Conservation (phyloP, 2,888 invertebrate genomes). For the Drosophila antonietae region DNA sequence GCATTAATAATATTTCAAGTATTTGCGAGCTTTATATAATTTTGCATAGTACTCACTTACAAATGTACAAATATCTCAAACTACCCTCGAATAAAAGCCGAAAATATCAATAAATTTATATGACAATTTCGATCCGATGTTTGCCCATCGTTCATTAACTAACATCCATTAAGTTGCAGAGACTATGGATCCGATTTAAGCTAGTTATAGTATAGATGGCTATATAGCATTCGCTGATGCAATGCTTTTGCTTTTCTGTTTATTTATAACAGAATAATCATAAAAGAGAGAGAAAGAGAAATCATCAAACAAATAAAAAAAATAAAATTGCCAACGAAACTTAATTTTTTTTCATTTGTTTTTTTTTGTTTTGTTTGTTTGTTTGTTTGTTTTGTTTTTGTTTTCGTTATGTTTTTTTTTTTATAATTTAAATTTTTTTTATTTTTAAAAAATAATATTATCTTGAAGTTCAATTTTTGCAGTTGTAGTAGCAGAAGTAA, state of each 20-base stretch:
- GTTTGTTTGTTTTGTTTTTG: slow-evolving; percentile 1
- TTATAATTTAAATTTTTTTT: slow-evolving; percentile 82
- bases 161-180: background rate
- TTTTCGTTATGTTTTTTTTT: slow-evolving; percentile 72
- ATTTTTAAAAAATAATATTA: slow-evolving; percentile 82
- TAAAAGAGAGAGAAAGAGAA: slow-evolving; percentile 32
- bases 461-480: slow-evolving; percentile 82
- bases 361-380: slow-evolving; percentile 61
- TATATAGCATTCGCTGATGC: background rate
- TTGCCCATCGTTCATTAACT: background rate
- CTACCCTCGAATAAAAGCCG: background rate
- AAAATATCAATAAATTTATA: background rate
- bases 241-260: slow-evolving; percentile 57
- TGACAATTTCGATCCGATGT: background rate
- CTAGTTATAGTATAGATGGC: background rate
- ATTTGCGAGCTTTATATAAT: background rate
- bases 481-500: slow-evolving; percentile 83
- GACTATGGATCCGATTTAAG: background rate
- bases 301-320: slow-evolving; percentile 67
- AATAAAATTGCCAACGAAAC: slow-evolving; percentile 63
- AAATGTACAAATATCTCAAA: background rate
- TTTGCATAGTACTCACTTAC: background rate
- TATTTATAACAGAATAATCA: slow-evolving; percentile 56
- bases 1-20: background rate
- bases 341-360: slow-evolving; percentile 52